phyloP scores from a whole-genome alignment of 2,113 vertebrate genomes.

The Odobenus rosmarus region DNA sequence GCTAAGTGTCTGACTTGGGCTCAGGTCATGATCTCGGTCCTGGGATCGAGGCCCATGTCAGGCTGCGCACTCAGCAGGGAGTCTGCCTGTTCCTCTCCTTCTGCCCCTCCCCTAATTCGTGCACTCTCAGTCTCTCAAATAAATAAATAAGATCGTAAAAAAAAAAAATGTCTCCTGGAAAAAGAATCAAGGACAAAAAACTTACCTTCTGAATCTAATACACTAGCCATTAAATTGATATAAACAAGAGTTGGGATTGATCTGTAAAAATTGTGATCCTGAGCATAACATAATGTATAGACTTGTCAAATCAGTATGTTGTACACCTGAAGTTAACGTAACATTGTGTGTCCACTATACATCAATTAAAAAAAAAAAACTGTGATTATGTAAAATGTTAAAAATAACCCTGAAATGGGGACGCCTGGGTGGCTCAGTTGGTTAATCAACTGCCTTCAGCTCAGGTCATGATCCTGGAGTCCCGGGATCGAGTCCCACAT shows the following conservation, averaged over 20 bases:
- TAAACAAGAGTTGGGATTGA: not conserved
- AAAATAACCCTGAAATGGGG: not conserved
- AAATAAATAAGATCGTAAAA: not conserved
- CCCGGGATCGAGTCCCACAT: no score
- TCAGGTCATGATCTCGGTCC: not conserved
- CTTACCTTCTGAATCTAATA: not conserved
- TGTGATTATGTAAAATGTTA: not conserved
- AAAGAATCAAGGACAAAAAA: constrained; percentile 31
- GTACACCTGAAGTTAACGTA: not conserved
- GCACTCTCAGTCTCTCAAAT: not conserved
- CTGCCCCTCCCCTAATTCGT: not conserved
- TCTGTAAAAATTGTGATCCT: not conserved
- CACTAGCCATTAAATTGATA: not conserved
- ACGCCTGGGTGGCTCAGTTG: no score
- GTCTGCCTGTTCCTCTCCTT: not conserved
- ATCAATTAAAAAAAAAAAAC: not conserved
- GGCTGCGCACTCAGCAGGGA: not conserved
- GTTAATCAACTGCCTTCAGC: no score
- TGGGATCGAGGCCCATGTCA: not conserved
- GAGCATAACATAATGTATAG: not conserved
- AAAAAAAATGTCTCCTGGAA: not conserved
- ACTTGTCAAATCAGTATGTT: not conserved
- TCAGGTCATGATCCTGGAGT: no score
- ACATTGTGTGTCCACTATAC: not conserved
- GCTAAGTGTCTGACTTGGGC: not conserved